Conservation (phyloP, 2,888 invertebrate species). For the Isotomurus palustris region DNA sequence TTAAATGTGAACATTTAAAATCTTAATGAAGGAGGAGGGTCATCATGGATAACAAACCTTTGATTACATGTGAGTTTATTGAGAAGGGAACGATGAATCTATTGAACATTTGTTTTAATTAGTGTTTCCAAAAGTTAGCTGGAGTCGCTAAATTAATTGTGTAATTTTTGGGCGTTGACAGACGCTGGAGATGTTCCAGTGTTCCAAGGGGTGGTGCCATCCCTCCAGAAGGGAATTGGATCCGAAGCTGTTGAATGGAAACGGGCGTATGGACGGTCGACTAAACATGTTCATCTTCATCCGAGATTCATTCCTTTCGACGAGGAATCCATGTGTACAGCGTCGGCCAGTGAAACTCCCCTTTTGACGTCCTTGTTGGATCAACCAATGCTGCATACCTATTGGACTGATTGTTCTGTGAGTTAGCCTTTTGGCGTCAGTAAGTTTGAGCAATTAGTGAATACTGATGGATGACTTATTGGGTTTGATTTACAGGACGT, state of each 20-base stretch:
- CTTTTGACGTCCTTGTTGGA: conserved; percentile 60
- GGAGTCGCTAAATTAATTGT: not conserved
- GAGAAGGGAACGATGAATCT: not conserved
- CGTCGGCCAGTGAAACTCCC: conserved; percentile 55
- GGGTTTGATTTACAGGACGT: conserved; percentile 64
- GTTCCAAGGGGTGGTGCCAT: conserved; percentile 74
- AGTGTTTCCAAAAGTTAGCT: not conserved
- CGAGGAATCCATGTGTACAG: conserved; percentile 54
- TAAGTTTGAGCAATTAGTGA: not conserved
- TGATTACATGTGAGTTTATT: conserved; percentile 45
- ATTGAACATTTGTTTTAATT: not conserved
- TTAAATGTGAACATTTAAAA: too few relatives aligned
- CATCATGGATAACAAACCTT: conserved; percentile 46
- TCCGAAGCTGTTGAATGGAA: conserved; percentile 88
- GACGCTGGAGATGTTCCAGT: conserved; percentile 81
- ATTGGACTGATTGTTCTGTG: conserved; percentile 92
- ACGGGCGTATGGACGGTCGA: conserved; percentile 78
- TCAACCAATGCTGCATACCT: conserved; percentile 87
- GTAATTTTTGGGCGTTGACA: conserved; percentile 48
- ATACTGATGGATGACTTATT: not conserved
- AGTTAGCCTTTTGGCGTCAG: conserved; percentile 48
- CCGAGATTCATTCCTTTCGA: conserved; percentile 44
- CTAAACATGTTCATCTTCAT: conserved; percentile 71
- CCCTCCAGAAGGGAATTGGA: conserved; percentile 72
- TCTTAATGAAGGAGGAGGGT: too few relatives aligned